Evolutionary conservation across 2,888 invertebrate species (phyloP).

Genomic region (Protodeltote pygarga): DNA sequence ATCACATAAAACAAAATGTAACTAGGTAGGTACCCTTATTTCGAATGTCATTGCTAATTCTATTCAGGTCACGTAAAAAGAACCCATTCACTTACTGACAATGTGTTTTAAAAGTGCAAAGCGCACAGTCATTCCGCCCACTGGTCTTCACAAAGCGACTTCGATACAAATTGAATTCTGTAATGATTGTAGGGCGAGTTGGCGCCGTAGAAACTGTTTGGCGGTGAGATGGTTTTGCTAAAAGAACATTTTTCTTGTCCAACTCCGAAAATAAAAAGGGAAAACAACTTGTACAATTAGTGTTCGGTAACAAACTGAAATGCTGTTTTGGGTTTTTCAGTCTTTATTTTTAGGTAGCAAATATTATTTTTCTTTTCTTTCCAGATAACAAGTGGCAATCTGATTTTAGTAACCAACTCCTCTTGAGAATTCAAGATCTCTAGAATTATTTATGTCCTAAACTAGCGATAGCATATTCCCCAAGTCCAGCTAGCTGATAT

Average conservation of each 20-base stretch:
- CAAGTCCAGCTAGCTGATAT: background rate
- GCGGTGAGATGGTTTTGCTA: conserved; percentile 18
- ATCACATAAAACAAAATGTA: conserved; percentile 13
- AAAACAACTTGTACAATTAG: too few relatives aligned
- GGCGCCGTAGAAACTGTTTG: conserved; percentile 10
- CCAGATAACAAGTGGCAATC: too few relatives aligned
- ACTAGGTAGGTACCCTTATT: conserved; percentile 12
- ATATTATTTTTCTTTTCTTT: too few relatives aligned
- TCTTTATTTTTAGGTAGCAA: too few relatives aligned
- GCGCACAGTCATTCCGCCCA: conserved; percentile 43
- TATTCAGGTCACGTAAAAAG: conserved; percentile 38
- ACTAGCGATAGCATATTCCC: too few relatives aligned
- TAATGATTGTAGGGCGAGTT: conserved; percentile 35
- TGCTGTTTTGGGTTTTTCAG: too few relatives aligned
- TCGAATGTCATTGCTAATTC: conserved; percentile 9
- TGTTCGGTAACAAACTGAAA: too few relatives aligned
- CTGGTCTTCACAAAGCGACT: conserved; percentile 26
- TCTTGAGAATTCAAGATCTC: too few relatives aligned
- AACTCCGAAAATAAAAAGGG: too few relatives aligned
- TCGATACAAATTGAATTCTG: conserved; percentile 51
- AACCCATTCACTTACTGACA: conserved; percentile 27
- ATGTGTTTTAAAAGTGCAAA: conserved; percentile 49
- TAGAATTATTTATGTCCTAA: too few relatives aligned
- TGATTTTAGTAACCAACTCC: too few relatives aligned
- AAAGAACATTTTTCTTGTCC: too few relatives aligned